A percentile compares a stretch with the other conserved stretches of the same genome.
These are phyloP conservation scores for Oryzaephilus surinamensis DNA, from an alignment of 1,140 invertebrate genomes.

Conservation along the genomic window DNA sequence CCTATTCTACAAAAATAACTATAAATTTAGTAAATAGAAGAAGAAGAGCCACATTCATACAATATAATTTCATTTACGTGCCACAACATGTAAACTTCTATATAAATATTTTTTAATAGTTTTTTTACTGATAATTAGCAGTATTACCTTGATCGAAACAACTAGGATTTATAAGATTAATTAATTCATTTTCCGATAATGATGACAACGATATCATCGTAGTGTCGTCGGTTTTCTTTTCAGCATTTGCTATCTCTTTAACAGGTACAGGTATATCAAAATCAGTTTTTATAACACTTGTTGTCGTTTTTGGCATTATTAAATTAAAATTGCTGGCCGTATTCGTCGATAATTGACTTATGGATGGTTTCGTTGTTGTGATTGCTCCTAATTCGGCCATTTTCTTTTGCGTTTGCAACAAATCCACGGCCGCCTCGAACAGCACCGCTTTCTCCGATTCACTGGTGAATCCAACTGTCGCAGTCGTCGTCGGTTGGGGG, in stretches of 20 bases:
- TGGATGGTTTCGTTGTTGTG: neutral
- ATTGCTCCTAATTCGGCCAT: slow-evolving; percentile 18
- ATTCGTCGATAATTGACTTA: neutral
- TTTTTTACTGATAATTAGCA: slow-evolving; percentile 14
- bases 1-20: no score
- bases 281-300: slow-evolving; percentile 16
- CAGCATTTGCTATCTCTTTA: no score
- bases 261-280: neutral
- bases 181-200: slow-evolving; percentile 73
- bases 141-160: slow-evolving; percentile 68
- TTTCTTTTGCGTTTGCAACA: slow-evolving; percentile 36
- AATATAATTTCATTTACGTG: no score
- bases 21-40: no score
- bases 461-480: no score
- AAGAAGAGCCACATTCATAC: no score
- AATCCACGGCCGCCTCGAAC: slow-evolving; percentile 51
- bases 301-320: slow-evolving; percentile 3
- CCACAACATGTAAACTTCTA: no score
- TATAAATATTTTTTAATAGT: no score
- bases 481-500: slow-evolving; percentile 39
- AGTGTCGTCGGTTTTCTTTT: slow-evolving; percentile 45
- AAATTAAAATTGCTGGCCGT: slow-evolving; percentile 3
- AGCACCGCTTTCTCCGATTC: slow-evolving; percentile 57
- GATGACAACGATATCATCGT: slow-evolving; percentile 63
- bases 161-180: slow-evolving; percentile 76